These are phyloP conservation scores for Microctonus aethiopoides DNA, from an alignment of 2,888 invertebrate species.

Conservation along the genomic window DNA sequence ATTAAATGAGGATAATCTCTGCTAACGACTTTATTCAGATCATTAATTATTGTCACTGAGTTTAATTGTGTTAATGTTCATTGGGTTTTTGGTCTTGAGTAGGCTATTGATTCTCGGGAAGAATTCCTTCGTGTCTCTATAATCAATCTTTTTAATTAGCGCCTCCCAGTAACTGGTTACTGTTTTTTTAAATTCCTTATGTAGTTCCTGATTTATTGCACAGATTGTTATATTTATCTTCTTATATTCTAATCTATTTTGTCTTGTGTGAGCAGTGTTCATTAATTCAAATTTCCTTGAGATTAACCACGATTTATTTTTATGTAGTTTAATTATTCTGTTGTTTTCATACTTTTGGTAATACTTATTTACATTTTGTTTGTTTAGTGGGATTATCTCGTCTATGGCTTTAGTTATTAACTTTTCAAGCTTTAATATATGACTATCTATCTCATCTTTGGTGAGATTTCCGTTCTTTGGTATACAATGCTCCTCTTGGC, in stretches of 20 bases:
- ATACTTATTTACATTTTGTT: neutral
- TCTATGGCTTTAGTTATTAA: too few species aligned
- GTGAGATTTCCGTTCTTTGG: conserved; percentile 17
- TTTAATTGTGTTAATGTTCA: too few species aligned
- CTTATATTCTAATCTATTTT: too few species aligned
- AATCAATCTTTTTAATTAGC: neutral
- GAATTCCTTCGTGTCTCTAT: conserved; percentile 15
- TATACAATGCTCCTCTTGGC: neutral
- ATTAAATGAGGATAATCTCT: conserved; percentile 1
- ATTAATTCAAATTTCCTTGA: too few species aligned
- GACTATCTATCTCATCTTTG: conserved; percentile 22
- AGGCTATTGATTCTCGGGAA: conserved; percentile 22
- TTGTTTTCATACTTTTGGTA: conserved; percentile 22
- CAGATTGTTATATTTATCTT: too few species aligned
- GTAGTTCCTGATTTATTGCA: conserved; percentile 9
- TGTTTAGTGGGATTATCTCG: too few species aligned
- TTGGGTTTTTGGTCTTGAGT: neutral
- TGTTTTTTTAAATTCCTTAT: conserved; percentile 19
- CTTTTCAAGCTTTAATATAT: conserved; percentile 24
- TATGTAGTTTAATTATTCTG: conserved; percentile 23
- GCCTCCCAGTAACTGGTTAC: conserved; percentile 22
- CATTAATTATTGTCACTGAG: neutral
- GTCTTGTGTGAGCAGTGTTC: too few species aligned
- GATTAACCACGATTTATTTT: conserved; percentile 12
- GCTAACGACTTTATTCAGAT: too few species aligned